Evolutionary conservation across 53 echinoderm and acorn worm species (phyloP), one percentile per base, ranked within the genome.

Genomic region (Crossaster papposus): DNA sequence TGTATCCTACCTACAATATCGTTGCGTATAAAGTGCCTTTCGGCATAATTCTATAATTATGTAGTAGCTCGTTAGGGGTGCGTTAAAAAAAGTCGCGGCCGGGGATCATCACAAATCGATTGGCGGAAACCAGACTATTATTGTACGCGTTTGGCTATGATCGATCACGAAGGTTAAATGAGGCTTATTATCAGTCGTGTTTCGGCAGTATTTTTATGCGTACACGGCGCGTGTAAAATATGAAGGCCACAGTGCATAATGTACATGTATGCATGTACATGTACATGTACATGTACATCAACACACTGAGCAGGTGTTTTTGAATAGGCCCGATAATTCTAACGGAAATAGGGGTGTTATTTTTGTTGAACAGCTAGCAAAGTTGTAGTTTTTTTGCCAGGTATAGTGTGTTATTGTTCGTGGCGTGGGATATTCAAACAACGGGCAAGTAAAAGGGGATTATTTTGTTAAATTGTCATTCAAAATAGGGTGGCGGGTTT

Each of bases 51-150:
- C n/a, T n/a, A n/a, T n/a, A n/a, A n/a, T n/a, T n/a, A n/a, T n/a
- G n/a, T n/a, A n/a, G n/a, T n/a, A n/a, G n/a, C n/a, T n/a, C n/a
- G n/a, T n/a, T n/a, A n/a, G n/a, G n/a, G n/a, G n/a, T n/a, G n/a
- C n/a, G n/a, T n/a, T n/a, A n/a, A n/a, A n/a, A n/a, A n/a, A n/a
- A n/a, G n/a, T n/a, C n/a, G n/a, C n/a, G n/a, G n/a, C n/a, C 44
- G 5, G 3, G 4, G 68, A 68, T 68, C 68, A 78, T 28, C 26
- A n/a, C 30, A 29, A 73, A 85, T 85, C 72, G 73, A 71, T 85
- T 30, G 85, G 85, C 85, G 85, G 85, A 85, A 85, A 65, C 72
- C 73, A 85, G 85, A 85, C 85, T 65, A 52, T 70, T 65, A 72
- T 30, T 54, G 26, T 50, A n/a, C n/a, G n/a, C n/a, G n/a, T 72